Evolutionary conservation across 2,888 invertebrate genomes (phyloP).

Genomic region (Acholoe squamosa): DNA sequence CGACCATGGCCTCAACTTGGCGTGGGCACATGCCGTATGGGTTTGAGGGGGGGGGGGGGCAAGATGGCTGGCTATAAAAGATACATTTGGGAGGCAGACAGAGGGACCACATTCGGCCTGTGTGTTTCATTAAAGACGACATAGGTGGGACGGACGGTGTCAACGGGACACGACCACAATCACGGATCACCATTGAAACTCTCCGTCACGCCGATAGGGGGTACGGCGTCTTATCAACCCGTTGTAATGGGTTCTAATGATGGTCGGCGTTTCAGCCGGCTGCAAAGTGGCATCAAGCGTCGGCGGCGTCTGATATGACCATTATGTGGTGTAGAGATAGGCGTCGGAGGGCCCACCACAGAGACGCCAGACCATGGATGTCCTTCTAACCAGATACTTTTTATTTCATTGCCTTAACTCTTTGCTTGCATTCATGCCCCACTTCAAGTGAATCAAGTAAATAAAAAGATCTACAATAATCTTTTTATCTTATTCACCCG

Average conservation of each 20-base stretch:
- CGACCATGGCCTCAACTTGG: no score
- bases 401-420: slow-evolving; percentile 35
- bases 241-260: slow-evolving; percentile 61
- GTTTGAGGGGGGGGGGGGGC: not conserved
- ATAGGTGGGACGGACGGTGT: not conserved
- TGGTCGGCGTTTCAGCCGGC: slow-evolving; percentile 46
- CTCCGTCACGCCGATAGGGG: slow-evolving; percentile 32
- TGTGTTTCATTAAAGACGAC: slow-evolving; percentile 26
- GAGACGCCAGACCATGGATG: slow-evolving; percentile 18
- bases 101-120: not conserved
- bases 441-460: no score
- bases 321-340: slow-evolving; percentile 26
- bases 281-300: slow-evolving; percentile 46
- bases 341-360: slow-evolving; percentile 13
- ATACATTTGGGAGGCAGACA: not conserved
- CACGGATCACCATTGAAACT: not conserved
- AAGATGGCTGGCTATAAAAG: not conserved
- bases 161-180: slow-evolving; percentile 39
- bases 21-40: not conserved
- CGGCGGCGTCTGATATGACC: slow-evolving; percentile 5
- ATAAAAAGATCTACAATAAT: no score
- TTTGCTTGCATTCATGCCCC: not conserved
- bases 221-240: slow-evolving; percentile 11
- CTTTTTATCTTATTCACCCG: no score
- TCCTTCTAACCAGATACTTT: slow-evolving; percentile 39